Conservation (phyloP, 2,113 vertebrate species). For the Campylomormyrus numenius region DNA sequence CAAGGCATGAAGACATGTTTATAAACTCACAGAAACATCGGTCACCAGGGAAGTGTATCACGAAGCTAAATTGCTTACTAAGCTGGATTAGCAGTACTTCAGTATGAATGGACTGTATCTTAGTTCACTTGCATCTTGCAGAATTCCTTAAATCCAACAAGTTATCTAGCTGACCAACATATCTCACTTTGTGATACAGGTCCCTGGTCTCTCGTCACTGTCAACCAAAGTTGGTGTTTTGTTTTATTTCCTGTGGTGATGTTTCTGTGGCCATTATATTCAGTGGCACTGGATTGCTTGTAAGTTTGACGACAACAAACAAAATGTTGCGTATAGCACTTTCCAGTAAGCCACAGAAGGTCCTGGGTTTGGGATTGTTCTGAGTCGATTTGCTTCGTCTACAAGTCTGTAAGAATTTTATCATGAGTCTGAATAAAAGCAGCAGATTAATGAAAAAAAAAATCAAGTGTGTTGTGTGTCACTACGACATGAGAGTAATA, state of each 20-base stretch:
- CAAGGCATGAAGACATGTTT: neutral
- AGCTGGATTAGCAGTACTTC: neutral
- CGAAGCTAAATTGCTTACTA: neutral
- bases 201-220: neutral
- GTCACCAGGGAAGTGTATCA: neutral
- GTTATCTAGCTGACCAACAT: neutral
- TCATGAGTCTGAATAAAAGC: neutral
- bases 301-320: neutral
- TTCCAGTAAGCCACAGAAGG: neutral
- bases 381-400: neutral
- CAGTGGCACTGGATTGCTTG: neutral
- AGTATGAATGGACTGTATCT: neutral
- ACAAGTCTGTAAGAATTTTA: neutral
- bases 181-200: neutral
- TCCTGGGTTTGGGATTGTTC: neutral
- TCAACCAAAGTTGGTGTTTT: neutral
- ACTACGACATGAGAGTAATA: neutral
- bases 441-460: neutral
- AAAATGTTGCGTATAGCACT: neutral
- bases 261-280: neutral
- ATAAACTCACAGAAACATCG: neutral
- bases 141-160: neutral
- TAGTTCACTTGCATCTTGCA: neutral
- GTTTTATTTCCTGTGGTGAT: neutral
- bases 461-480: neutral